These are phyloP conservation scores for Oncopodura yosiiana DNA, from an alignment of 1,140 invertebrate species.

Conservation along the genomic window DNA sequence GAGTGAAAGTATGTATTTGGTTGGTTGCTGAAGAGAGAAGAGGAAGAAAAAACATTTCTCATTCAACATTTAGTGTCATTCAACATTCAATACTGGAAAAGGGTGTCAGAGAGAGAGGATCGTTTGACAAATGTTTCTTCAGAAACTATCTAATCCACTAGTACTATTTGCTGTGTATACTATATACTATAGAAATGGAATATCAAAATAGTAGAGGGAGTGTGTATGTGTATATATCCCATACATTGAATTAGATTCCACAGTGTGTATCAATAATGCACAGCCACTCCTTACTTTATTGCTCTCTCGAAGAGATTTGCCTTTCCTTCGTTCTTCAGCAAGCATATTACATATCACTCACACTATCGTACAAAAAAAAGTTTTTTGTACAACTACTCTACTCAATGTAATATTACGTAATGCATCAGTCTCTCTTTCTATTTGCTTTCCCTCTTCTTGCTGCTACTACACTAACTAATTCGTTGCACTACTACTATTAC, in stretches of 20 bases:
- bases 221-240: conserved; percentile 23
- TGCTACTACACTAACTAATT: too few species aligned
- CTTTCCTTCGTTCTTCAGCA: conserved; percentile 1
- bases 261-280: conserved; percentile 23
- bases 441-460: background rate
- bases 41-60: conserved; percentile 22
- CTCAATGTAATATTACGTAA: background rate
- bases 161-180: too few species aligned
- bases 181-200: too few species aligned
- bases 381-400: too few species aligned
- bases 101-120: conserved; percentile 22
- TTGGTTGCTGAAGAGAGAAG: conserved; percentile 4
- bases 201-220: too few species aligned
- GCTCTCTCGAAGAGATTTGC: conserved; percentile 1
- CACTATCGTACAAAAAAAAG: too few species aligned
- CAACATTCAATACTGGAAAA: conserved; percentile 27
- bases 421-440: background rate
- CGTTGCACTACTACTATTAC: too few species aligned
- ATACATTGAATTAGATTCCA: conserved; percentile 27
- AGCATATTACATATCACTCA: too few species aligned
- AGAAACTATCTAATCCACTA: conserved; percentile 25
- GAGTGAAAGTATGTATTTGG: conserved; percentile 1
- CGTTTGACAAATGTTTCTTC: conserved; percentile 30
- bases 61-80: conserved; percentile 30
- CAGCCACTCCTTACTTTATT: conserved; percentile 14